These are phyloP conservation scores for Shinisaurus crocodilurus DNA, from an alignment of 2,113 vertebrate species.

Conservation along the genomic window DNA sequence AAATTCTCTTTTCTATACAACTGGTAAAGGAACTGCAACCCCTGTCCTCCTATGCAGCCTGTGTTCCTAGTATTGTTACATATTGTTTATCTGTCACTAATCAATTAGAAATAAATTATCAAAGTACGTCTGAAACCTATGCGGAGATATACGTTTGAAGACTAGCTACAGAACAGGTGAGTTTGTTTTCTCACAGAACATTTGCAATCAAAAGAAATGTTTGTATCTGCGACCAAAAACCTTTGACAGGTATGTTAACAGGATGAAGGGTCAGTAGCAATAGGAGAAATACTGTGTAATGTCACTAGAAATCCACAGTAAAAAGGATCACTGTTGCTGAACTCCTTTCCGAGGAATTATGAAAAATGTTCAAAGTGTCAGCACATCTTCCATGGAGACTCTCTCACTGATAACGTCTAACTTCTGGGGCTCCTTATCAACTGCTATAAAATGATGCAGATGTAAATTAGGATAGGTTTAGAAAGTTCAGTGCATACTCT, in stretches of 20 bases:
- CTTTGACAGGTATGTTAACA: background rate
- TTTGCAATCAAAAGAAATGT: background rate
- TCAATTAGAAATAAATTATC: slow-evolving; percentile 15
- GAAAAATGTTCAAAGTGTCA: background rate
- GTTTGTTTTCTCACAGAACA: background rate
- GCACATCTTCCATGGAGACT: background rate
- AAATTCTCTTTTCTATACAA: background rate
- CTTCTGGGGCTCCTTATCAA: background rate
- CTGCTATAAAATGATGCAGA: slow-evolving; percentile 6
- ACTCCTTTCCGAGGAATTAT: background rate
- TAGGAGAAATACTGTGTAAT: background rate
- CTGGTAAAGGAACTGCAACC: background rate
- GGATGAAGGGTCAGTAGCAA: background rate
- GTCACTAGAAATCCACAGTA: background rate
- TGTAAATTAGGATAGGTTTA: slow-evolving; percentile 1
- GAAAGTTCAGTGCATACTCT: background rate
- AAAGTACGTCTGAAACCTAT: slow-evolving; percentile 37
- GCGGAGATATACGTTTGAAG: background rate
- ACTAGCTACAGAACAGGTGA: background rate
- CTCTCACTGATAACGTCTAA: background rate
- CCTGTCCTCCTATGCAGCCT: background rate
- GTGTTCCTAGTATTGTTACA: background rate
- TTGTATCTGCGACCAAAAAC: background rate
- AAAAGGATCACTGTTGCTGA: background rate
- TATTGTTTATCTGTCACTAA: background rate